Evolutionary conservation across 2,797 vertebrate species (phyloP), one percentile per base, ranked within the genome.

Genomic region (Protonibea diacanthus): DNA sequence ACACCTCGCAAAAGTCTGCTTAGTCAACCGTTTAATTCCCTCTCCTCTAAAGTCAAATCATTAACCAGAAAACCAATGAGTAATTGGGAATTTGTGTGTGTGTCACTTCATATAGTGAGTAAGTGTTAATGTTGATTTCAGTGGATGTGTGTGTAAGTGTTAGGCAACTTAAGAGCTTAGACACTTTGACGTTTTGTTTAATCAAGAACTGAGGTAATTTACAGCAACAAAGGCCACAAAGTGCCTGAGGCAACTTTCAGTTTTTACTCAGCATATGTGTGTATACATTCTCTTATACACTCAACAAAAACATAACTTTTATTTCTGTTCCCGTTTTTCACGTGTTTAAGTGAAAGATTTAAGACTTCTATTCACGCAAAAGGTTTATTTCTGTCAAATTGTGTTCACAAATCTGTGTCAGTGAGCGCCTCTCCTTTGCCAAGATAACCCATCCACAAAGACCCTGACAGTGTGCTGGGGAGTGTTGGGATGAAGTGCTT

Each of bases 191-290:
- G 71, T 91, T 91, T 92, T 88, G 80, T 89, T 92, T 93, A 93
- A 94, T 94, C 86, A 92, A 93, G 78, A 77, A 88, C 71, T 89
- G 79, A 87, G 62, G 84, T 88, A 87, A 94, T 93, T 91, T 92
- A 85, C 51, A 6, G 82, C 81, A 88, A 88, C 90, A 93, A 91
- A 88, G 74, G 84, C 86, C 87, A 81, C 48, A 81, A 86, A 90
- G 76, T 67, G 66, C 81, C 81, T 40, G 74, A 76, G 79, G 88
- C 71, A 69, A 83, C 59, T 80, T 84, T 83, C 44, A 71, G 70
- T 74, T 77, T 75, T 81, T 67, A 82, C 75, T 84, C 70, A 71
- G 61, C 25, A 45, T 75, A 20, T 66, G 74, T 74, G 14, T 29
- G 42, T 40, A 21, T 44, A 7, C n/a, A 44, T 48, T 14, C 27